phyloP scores from a whole-genome alignment of 30 jellyfish, hydroid and myxozoan species.

The Turritopsis dohrnii region DNA sequence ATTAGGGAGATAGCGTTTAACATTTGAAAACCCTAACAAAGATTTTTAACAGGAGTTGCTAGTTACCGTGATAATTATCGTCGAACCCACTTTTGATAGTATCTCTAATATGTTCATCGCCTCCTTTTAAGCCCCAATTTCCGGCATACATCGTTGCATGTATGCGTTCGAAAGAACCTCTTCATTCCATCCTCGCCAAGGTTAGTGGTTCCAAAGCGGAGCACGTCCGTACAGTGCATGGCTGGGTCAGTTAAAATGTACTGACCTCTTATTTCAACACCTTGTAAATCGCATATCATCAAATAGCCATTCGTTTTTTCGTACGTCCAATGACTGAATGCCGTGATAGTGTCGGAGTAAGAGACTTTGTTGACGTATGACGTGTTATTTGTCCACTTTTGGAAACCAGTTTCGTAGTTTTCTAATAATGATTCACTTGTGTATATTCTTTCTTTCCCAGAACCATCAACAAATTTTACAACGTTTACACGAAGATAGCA shows the following conservation, averaged over 20 bases:
- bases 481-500: background rate
- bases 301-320: background rate
- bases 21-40: too few species aligned
- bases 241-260: background rate
- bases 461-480: background rate
- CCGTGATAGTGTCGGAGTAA: background rate
- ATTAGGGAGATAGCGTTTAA: too few species aligned
- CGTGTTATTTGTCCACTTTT: background rate
- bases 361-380: background rate
- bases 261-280: background rate
- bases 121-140: background rate
- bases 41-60: too few species aligned
- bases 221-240: background rate
- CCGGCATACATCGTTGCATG: background rate
- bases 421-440: background rate
- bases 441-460: background rate
- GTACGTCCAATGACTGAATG: background rate
- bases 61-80: too few species aligned
- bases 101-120: background rate
- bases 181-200: background rate
- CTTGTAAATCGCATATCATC: background rate
- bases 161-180: background rate
- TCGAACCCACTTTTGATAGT: too few species aligned
- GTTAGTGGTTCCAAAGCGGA: background rate
- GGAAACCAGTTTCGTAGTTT: background rate